phyloP scores from a whole-genome alignment of 1,140 invertebrate genomes.

The Dinoponera quadriceps region DNA sequence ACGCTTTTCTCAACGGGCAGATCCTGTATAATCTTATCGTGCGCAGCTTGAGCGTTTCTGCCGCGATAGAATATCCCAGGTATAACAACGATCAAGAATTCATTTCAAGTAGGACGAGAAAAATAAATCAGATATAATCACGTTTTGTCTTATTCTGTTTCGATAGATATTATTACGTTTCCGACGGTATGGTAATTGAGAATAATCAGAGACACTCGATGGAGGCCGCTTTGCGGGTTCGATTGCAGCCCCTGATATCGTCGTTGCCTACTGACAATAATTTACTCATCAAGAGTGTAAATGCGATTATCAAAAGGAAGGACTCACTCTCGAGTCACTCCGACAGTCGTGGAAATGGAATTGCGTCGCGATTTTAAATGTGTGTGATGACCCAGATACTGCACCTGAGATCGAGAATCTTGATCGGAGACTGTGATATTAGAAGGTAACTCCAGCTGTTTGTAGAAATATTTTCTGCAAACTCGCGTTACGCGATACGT shows the following conservation, averaged over 20 bases:
- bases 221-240: slow-evolving; percentile 71
- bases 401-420: neutral
- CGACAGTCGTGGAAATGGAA: slow-evolving; percentile 88
- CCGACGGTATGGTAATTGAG: slow-evolving; percentile 78
- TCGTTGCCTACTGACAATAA: slow-evolving; percentile 68
- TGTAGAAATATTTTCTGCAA: neutral
- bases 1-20: slow-evolving; percentile 78
- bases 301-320: slow-evolving; percentile 84
- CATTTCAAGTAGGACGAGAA: neutral
- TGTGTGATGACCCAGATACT: neutral
- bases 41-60: slow-evolving; percentile 78
- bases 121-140: neutral
- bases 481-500: neutral
- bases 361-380: slow-evolving; percentile 87
- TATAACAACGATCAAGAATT: slow-evolving; percentile 62
- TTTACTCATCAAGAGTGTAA: slow-evolving; percentile 82
- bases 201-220: slow-evolving; percentile 76
- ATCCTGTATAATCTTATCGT: slow-evolving; percentile 81
- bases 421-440: slow-evolving; percentile 43
- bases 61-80: slow-evolving; percentile 82
- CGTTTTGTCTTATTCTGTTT: slow-evolving; percentile 43
- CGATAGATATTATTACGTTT: slow-evolving; percentile 77
- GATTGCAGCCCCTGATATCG: slow-evolving; percentile 72
- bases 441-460: neutral
- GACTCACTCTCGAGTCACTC: slow-evolving; percentile 86